These are phyloP conservation scores for Falco concolor DNA, from an alignment of 2,797 vertebrate species.

Conservation along the genomic window DNA sequence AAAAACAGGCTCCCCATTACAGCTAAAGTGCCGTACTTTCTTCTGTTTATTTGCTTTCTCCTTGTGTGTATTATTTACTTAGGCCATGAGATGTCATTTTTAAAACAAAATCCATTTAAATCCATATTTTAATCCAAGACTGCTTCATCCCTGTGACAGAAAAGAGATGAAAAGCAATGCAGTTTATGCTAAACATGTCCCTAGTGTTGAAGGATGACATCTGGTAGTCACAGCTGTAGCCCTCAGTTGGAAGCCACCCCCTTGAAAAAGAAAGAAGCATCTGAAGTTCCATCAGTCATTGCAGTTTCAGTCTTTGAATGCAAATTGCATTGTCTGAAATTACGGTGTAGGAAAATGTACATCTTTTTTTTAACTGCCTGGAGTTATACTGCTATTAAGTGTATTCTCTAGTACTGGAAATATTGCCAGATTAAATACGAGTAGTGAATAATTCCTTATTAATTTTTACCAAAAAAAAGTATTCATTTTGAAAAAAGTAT, in stretches of 20 bases:
- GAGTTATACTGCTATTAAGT: neutral
- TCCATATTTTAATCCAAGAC: neutral
- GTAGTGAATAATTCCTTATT: neutral
- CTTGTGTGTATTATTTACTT: neutral
- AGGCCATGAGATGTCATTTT: neutral
- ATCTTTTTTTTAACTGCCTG: neutral
- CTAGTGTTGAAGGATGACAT: neutral
- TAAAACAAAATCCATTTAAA: neutral
- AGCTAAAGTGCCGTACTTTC: neutral
- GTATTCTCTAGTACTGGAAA: neutral
- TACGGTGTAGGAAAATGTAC: neutral
- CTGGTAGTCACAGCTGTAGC: neutral
- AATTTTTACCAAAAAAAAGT: neutral
- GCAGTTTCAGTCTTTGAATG: neutral
- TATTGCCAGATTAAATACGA: neutral
- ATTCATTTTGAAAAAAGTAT: neutral
- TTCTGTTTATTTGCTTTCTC: neutral
- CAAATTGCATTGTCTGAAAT: neutral
- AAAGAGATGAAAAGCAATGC: neutral
- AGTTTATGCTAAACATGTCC: neutral
- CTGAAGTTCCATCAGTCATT: neutral
- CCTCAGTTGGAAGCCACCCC: neutral
- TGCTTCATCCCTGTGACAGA: neutral
- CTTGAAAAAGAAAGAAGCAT: neutral
- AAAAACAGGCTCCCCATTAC: neutral